A percentile compares a stretch with the other conserved stretches of the same genome.
Evolutionary conservation across 2,113 vertebrate genomes (phyloP).

Genomic region (Pluvianellus socialis): DNA sequence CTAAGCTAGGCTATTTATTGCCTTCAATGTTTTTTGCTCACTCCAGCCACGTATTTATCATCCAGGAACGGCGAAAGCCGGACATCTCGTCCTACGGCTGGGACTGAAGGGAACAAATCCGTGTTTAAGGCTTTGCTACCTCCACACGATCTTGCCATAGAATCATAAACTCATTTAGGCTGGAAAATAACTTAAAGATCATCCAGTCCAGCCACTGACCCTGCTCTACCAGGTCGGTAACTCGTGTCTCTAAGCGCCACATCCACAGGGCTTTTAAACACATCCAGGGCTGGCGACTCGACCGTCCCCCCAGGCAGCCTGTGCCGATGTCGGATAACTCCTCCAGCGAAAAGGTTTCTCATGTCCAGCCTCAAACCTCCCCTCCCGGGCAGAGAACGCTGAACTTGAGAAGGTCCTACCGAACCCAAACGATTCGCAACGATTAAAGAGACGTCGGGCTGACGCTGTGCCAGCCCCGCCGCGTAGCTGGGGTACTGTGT

Average conservation of each 20-base stretch:
- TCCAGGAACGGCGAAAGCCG: neutral
- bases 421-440: accelerated
- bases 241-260: too few species aligned
- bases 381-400: neutral
- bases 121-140: neutral
- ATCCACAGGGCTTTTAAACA: too few species aligned
- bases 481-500: accelerated
- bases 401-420: accelerated
- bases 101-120: accelerated
- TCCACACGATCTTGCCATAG: accelerated
- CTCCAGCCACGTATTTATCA: neutral
- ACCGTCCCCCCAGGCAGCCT: too few species aligned
- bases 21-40: neutral
- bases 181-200: too few species aligned
- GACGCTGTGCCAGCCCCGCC: accelerated
- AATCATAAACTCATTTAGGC: too few species aligned
- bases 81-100: accelerated
- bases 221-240: too few species aligned
- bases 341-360: too few species aligned
- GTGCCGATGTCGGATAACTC: too few species aligned
- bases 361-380: too few species aligned
- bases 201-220: too few species aligned
- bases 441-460: accelerated
- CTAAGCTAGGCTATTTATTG: neutral
- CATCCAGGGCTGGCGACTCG: too few species aligned